phyloP scores from a whole-genome alignment of 2,113 vertebrate genomes.

The Cephalopholis sonnerati region DNA sequence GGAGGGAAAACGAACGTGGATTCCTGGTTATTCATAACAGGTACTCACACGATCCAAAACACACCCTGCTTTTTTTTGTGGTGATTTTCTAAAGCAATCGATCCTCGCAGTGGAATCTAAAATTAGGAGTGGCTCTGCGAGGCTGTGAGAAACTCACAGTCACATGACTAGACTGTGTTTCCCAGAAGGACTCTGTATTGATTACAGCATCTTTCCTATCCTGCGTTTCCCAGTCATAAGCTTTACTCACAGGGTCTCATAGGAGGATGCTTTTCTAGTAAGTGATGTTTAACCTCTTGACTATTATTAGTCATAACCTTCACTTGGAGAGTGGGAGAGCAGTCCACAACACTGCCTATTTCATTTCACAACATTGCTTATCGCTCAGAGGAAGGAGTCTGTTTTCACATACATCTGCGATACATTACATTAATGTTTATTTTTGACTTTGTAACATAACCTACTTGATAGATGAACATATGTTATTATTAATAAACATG shows the following conservation, averaged over 20 bases:
- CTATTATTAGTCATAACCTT: constrained; percentile 40
- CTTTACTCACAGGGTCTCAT: constrained; percentile 35
- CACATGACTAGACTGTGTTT: constrained; percentile 63
- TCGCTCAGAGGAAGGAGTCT: neutral
- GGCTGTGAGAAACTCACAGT: constrained; percentile 47
- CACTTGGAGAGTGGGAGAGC: constrained; percentile 28
- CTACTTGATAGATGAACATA: neutral
- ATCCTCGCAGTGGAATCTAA: constrained; percentile 68
- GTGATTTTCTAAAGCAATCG: constrained; percentile 50
- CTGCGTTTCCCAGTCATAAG: constrained; percentile 25
- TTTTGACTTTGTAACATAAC: neutral
- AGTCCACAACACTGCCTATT: neutral
- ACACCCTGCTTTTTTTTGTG: constrained; percentile 34
- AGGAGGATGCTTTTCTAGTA: constrained; percentile 26
- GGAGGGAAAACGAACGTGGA: constrained; percentile 11
- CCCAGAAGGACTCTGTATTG: constrained; percentile 70
- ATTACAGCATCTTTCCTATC: constrained; percentile 59
- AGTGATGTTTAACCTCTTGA: constrained; percentile 41
- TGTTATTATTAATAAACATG: neutral
- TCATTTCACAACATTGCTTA: constrained; percentile 22
- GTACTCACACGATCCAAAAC: constrained; percentile 16
- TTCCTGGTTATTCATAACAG: constrained; percentile 23
- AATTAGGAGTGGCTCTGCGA: constrained; percentile 54
- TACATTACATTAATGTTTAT: neutral
- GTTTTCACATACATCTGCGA: neutral